phyloP scores from a whole-genome alignment of 1,140 invertebrate genomes.

The Saccostrea cuccullata region DNA sequence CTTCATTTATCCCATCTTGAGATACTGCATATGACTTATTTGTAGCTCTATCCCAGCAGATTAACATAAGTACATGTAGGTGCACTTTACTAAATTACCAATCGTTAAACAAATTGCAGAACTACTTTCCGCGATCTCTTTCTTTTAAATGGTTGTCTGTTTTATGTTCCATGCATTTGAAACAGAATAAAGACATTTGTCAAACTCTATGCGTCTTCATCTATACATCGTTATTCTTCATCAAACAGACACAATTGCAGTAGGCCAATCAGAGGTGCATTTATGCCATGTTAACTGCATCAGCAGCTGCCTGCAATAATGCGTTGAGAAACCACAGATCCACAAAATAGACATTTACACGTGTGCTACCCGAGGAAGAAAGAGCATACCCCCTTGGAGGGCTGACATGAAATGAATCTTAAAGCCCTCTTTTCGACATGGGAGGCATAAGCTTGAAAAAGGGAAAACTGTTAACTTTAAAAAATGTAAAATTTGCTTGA shows the following conservation, averaged over 20 bases:
- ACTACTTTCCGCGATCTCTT: slow-evolving; percentile 2
- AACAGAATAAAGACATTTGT: slow-evolving; percentile 32
- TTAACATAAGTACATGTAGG: not conserved
- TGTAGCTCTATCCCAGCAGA: not conserved
- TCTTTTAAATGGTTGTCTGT: not conserved
- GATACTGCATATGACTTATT: no score
- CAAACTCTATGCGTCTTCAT: not conserved
- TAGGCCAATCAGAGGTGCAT: not conserved
- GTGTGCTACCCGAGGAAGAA: not conserved
- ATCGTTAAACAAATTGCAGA: not conserved
- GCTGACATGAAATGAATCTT: not conserved
- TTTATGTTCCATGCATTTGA: not conserved
- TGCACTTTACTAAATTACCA: not conserved
- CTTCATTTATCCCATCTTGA: no score
- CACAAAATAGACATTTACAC: not conserved
- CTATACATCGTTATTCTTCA: not conserved
- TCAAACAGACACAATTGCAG: slow-evolving; percentile 13
- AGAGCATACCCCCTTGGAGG: not conserved
- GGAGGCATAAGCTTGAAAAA: not conserved
- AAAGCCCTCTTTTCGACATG: not conserved
- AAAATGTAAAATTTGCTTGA: not conserved
- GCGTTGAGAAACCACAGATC: slow-evolving; percentile 1
- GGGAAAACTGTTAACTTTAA: not conserved
- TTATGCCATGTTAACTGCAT: not conserved
- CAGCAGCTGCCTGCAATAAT: not conserved